Conservation (phyloP, 2,888 invertebrate genomes). For the Rapana venosa region DNA sequence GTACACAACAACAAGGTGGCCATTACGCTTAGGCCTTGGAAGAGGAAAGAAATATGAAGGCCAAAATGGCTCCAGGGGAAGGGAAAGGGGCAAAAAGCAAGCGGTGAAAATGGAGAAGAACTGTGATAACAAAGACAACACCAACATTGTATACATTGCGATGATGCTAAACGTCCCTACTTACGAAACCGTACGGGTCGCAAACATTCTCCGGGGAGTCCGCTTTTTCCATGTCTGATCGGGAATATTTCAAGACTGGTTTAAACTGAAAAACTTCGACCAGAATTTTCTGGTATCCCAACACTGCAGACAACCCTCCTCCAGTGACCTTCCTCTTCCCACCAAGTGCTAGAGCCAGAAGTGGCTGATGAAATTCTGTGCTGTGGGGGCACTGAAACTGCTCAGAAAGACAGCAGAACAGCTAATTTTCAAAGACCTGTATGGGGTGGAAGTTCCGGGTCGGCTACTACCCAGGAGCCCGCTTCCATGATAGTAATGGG, state of each 20-base stretch:
- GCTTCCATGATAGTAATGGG: not conserved
- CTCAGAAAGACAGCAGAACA: not conserved
- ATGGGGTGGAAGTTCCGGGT: not conserved
- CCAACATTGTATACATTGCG: not conserved
- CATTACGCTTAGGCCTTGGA: not conserved
- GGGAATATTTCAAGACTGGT: not conserved
- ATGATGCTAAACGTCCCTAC: not conserved
- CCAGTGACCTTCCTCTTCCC: not conserved
- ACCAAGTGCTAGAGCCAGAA: not conserved
- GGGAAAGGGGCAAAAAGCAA: too few species aligned
- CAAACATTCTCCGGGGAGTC: not conserved
- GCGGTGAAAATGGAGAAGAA: not conserved
- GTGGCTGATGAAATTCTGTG: not conserved
- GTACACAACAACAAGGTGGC: not conserved
- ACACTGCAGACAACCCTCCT: not conserved
- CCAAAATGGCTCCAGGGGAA: not conserved
- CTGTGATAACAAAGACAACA: not conserved
- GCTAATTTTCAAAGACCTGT: constrained; percentile 10
- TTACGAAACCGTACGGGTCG: not conserved
- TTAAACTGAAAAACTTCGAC: not conserved
- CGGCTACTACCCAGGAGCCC: not conserved
- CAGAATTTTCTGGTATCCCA: not conserved
- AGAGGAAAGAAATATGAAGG: not conserved
- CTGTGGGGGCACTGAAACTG: not conserved
- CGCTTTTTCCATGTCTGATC: not conserved